Evolutionary conservation across 2,888 invertebrate species (phyloP).

Genomic region (Aelia acuminata): DNA sequence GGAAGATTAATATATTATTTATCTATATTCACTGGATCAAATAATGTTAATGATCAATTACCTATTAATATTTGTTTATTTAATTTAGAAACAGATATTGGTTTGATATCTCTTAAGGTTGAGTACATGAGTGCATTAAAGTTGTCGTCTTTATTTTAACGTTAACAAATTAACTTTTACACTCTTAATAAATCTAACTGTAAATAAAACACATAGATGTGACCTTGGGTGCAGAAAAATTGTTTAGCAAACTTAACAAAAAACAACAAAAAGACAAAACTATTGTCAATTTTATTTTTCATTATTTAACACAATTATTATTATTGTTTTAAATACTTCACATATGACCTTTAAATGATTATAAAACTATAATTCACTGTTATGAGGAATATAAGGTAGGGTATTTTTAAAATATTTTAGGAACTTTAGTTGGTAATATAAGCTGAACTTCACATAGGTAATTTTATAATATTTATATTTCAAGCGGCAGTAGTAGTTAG

Average conservation of each 20-base stretch:
- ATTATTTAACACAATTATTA: too few relatives aligned
- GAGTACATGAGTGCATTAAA: neutral
- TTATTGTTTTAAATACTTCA: neutral
- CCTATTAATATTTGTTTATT: neutral
- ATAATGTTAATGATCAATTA: neutral
- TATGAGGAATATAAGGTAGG: neutral
- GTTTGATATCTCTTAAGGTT: neutral
- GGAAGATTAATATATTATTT: neutral
- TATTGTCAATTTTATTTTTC: too few relatives aligned
- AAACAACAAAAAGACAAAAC: too few relatives aligned
- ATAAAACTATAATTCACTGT: neutral
- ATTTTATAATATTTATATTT: too few relatives aligned
- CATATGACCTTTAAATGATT: neutral
- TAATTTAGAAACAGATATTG: neutral
- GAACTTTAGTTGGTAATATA: neutral
- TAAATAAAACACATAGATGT: neutral
- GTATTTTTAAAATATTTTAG: neutral
- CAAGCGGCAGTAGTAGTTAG: too few relatives aligned
- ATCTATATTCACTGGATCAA: neutral
- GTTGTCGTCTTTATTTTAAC: neutral
- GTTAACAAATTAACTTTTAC: neutral
- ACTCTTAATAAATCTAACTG: neutral
- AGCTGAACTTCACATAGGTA: neutral
- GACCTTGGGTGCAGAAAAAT: neutral
- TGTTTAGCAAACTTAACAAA: neutral